Base-by-base conservation (phyloP, 92 coral and sea anemone species). In the Actinostola sp. region DNA sequence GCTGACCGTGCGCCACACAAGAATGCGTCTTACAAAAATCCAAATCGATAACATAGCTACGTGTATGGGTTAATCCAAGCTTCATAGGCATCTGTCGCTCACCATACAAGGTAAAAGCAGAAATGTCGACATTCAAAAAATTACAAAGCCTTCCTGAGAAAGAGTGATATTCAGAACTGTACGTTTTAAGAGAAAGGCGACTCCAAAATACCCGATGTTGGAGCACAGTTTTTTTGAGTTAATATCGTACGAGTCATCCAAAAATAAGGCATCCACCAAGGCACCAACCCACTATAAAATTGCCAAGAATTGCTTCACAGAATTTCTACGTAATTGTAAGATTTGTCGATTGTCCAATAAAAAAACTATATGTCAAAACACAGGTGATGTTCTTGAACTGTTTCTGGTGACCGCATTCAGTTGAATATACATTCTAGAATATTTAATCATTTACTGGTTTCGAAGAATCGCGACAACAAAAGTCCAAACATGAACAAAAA, bases 31-130 rank as follows among this genome's bases (percentile, higher is more conserved):
- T 57, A 4, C 28, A 68, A 68, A 68, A 68, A 50, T 68, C 13
- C 62, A 68, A 68, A 68, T 52, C 23, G 36, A 51, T 68, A 51
- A 34, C 71, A 66, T 45, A 66, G n/a, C 71, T 27, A 19, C 63
- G 39, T 57, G 27, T 57, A 20, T 19, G 0, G 15, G 12, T 8
- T 17, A 31, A 13, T 10, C n/a, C n/a, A 27, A 44, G 3, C 21
- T 26, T 14, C 57, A 21, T 16, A 15, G 1, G 24, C 43, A 50
- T 68, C 74, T 68, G 74, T 68, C 29, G 24, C 23, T 31, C 27
- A 8, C 32, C 45, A 31, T 51, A 19, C 16, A 51, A 32, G 3
- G 0, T 68, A 33, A 16, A 68, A 56, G 7, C 44, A 5, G 31
- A 21, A 9, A 17, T 51, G 44, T 15, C 30, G 51, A 32, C 0